Evolutionary conservation across 2,888 invertebrate genomes (phyloP), one percentile per base, ranked within the genome.

Genomic region (Hirudinaria manillensis): DNA sequence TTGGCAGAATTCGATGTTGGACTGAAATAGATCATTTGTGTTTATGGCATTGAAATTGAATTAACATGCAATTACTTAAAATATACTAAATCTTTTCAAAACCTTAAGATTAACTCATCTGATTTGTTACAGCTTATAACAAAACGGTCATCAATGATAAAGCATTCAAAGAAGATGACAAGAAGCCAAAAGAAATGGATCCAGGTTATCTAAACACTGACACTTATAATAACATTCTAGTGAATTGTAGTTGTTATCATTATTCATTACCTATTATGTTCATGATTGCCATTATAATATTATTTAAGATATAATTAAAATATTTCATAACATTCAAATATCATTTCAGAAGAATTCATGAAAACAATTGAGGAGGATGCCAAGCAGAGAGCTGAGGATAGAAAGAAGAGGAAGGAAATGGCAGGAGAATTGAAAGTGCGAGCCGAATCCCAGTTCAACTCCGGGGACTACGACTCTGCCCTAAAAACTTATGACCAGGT

Each of bases 81-180:
- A 36, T 36, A 10, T 10, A 36, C n/a, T n/a, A n/a, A n/a, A n/a
- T n/a, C n/a, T 36, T 10, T 7, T 45, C 10, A 45, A 45, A 45
- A 45, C 16, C 10, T 7, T 45, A 10, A 45, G 7, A 16, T 16
- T 16, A 7, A 61, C 29, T 61, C n/a, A 61, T 61, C 29, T 19
- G 10, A 27, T 61, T 53, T 53, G 53, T 72, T 65, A 6, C 65
- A 73, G 73, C 24, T 65, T 65, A 65, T n/a, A 65, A 65, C 24
- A 73, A 38, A 65, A 73, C 73, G 13, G n/a, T 73, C 65, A 73
- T 73, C 27, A 73, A 73, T 34, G 36, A 73, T 7, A 73, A 73
- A 24, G 73, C 73, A 6, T 73, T 73, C 38, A 56, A 65, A 73
- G 73, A 73, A 19, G 65, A 65, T 24, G 29, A 53, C 13, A 65